Base-by-base conservation (phyloP, 2,113 vertebrate genomes). In the Tupaia tana region DNA sequence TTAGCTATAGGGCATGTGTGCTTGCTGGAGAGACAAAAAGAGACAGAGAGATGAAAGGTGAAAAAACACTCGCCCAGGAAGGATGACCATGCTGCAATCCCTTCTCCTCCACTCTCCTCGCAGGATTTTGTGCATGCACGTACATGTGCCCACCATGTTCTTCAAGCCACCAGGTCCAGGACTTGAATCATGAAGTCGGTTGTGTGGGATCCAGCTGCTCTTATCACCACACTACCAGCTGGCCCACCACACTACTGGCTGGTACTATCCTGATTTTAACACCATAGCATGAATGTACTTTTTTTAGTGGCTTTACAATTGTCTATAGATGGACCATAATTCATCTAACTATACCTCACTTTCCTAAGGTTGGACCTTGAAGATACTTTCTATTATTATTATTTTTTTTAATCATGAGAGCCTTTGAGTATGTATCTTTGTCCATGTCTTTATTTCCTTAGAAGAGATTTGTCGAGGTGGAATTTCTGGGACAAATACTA, bases 401-500 rank as follows among this genome's bases (percentile, higher is more conserved):
- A 43, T 59, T 70, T 22, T 82, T 84, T 80, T 89, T 56, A 84
- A 73, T 59, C 9, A 7, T 63, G 85, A 89, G 74, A 96, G 3
- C 6, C 34, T 94, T 84, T 74, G 18, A 58, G 8, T 24, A 74
- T 70, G 27, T 96, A 69, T 81, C 54, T 75, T 89, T 56, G 74
- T 81, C 34, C n/a, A 93, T 5, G 82, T 78, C 18, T 86, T n/a
- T 86, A 43, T 84, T 89, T 95, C 25, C 24, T 80, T 82, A 92
- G 69, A 89, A 64, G 70, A 90, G 74, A 81, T 74, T 83, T 24
- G 24, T 75, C 64, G 63, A 92, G 34, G 43, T 91, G 59, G 52
- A 85, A 88, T 94, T 95, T 90, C 9, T 27, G 75, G 56, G 70
- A 59, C 27, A 92, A 86, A 94, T 92, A 13, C 3, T 90, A 67